Base-by-base conservation (phyloP, 2,888 invertebrate species). In the Trissonchulus sp. region DNA sequence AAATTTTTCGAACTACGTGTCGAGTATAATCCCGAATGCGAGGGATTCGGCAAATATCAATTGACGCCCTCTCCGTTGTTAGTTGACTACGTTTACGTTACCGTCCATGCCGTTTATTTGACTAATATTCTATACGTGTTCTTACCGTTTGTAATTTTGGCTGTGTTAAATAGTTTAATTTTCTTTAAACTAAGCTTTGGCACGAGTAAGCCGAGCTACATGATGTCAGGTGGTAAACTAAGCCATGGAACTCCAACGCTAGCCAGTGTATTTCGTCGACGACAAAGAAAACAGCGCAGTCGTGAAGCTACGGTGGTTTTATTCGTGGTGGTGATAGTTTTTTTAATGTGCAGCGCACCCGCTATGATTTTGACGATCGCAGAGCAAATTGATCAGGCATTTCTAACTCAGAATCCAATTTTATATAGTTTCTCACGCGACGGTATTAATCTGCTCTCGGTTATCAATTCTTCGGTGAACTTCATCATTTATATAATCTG, bases 131-230 rank as follows among this genome's bases (percentile, higher is more conserved):
- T 69, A 8, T 69, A 33, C 71, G n/a, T 69, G 3, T 69, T 69
- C 37, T 36, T 69, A n/a, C 71, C 71, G 35, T 69, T 69, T 34
- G 2, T 69, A 36, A 36, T 35, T n/a, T 35, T 69, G 3, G 36
- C 35, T n/a, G 71, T 69, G 31, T n/a, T 69, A n/a, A 69, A 69
- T 69, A 69, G 71, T 69, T n/a, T 69, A 2, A 69, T 69, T 36
- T 69, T 69, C n/a, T 35, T 2, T 23, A 48, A 48, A 48, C 48
- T 48, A 23, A 8, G 48, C 48, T 48, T 48, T 48, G 48, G 48
- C 48, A 15, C 8, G 8, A 8, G 48, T 23, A 48, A 23, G 48
- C 8, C 23, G 48, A 8, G 8, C 8, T 15, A 15, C 23, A 48
- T 23, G 8, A 8, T 8, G 23, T 48, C 48, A 8, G 48, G 8